Evolutionary conservation across 2,797 vertebrate genomes (phyloP), one percentile per base, ranked within the genome.

Genomic region (Selene dorsalis): DNA sequence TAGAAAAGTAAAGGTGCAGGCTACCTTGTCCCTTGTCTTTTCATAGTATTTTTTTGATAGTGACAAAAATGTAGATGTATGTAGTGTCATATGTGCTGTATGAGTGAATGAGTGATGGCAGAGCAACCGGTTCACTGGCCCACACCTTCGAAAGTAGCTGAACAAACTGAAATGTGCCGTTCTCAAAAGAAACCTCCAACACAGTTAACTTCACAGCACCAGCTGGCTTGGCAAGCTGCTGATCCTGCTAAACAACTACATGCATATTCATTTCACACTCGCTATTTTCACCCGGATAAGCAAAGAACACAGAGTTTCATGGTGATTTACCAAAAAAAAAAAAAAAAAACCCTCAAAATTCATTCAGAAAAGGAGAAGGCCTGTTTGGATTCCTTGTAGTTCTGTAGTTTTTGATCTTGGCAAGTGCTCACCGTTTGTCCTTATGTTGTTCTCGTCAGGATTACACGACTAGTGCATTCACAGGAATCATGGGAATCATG

Each of bases 171-270:
- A 77, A 84, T 79, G 68, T 73, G 68, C 57, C 13, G 0, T 69
- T 79, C 75, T 55, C 57, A 67, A 80, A 73, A 61, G 71, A 71
- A 38, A 70, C 70, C 64, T 81, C 81, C 71, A 80, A 63, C 20
- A 20, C 56, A 77, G 79, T 82, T 79, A 87, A 87, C 83, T 84
- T 81, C 69, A 77, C 81, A 75, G 81, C 80, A 76, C 88, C 90
- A 90, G 87, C 88, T 88, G 86, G 88, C 84, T 66, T 62, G 72
- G 73, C 87, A 83, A 76, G 75, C 88, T 83, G 85, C 83, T 82
- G 77, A 76, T 88, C 69, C 75, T 64, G 80, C 79, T 65, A 38
- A 87, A 83, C 80, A 76, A 69, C 63, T 20, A 50, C 77, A 87
- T 88, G 69, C 80, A 90, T 85, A 89, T 91, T 83, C 75, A 83